phyloP scores from a whole-genome alignment of 2,113 vertebrate genomes.

The Oceanites oceanicus region DNA sequence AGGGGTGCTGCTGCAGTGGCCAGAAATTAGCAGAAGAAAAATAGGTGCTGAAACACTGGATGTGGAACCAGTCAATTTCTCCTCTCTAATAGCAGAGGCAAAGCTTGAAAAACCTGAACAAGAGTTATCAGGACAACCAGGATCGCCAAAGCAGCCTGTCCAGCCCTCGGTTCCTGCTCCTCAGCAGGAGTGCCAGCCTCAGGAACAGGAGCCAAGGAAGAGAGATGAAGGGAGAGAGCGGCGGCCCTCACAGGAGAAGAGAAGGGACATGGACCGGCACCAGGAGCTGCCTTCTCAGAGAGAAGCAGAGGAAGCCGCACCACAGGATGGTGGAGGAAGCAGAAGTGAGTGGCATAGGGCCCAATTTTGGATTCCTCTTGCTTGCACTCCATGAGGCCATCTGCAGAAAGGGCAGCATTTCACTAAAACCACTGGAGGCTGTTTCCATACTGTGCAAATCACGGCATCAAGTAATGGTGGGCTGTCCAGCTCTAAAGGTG shows the following conservation, averaged over 20 bases:
- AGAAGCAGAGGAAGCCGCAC: slow-evolving; percentile 60
- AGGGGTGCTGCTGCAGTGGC: background rate
- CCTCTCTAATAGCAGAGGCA: slow-evolving; percentile 55
- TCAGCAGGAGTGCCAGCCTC: slow-evolving; percentile 72
- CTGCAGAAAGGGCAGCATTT: background rate
- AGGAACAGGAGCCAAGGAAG: slow-evolving; percentile 74
- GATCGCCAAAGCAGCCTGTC: slow-evolving; percentile 63
- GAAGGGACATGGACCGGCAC: slow-evolving; percentile 67
- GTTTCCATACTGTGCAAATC: background rate
- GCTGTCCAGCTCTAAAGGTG: background rate
- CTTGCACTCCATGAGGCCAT: background rate
- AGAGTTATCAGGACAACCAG: slow-evolving; percentile 68
- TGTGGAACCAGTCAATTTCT: slow-evolving; percentile 6
- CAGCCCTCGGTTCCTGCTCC: slow-evolving; percentile 36
- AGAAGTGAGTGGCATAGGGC: slow-evolving; percentile 72
- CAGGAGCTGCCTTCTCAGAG: slow-evolving; percentile 66
- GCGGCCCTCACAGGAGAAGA: slow-evolving; percentile 68
- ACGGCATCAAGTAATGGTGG: background rate
- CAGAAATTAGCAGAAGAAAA: background rate
- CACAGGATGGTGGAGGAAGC: slow-evolving; percentile 75
- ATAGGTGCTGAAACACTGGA: background rate
- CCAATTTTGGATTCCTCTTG: background rate
- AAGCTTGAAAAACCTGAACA: slow-evolving; percentile 68
- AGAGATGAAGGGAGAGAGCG: slow-evolving; percentile 73
- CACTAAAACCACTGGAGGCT: background rate